Conservation (phyloP, 1,140 invertebrate species). For the Bilobella aurantiaca region DNA sequence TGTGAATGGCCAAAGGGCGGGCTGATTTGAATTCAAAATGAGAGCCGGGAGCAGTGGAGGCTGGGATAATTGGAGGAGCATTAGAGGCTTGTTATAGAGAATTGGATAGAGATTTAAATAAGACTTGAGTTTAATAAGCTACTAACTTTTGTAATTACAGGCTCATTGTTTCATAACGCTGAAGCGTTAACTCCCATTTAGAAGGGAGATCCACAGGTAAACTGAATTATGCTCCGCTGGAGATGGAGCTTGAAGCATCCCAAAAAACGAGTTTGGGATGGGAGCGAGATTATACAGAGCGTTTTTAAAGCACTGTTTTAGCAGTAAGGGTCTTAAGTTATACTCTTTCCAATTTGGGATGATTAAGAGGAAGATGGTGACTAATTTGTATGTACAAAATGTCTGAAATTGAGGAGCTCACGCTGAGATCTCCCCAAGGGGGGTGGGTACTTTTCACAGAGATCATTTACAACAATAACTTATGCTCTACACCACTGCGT, state of each 20-base stretch:
- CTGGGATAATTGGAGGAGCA: neutral
- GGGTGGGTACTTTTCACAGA: too few species aligned
- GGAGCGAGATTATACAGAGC: neutral
- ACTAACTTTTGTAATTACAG: neutral
- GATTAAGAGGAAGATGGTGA: slow-evolving; percentile 6
- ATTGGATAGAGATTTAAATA: neutral
- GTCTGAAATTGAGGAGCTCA: slow-evolving; percentile 4
- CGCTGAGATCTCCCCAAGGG: neutral
- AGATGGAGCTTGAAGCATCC: neutral
- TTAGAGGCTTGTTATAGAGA: neutral
- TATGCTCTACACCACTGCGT: neutral
- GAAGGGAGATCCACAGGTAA: neutral
- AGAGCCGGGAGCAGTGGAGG: too few species aligned
- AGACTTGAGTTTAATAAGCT: neutral
- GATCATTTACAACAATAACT: neutral
- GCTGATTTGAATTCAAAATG: too few species aligned
- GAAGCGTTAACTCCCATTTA: too few species aligned
- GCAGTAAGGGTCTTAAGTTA: too few species aligned
- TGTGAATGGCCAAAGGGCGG: too few species aligned
- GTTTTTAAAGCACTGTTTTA: too few species aligned
- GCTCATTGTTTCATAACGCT: neutral
- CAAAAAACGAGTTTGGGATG: neutral
- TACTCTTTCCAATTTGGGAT: neutral
- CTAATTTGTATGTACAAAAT: slow-evolving; percentile 9
- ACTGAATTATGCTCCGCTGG: neutral